phyloP scores from a whole-genome alignment of 2,113 vertebrate genomes.

The Herpailurus yagouaroundi region DNA sequence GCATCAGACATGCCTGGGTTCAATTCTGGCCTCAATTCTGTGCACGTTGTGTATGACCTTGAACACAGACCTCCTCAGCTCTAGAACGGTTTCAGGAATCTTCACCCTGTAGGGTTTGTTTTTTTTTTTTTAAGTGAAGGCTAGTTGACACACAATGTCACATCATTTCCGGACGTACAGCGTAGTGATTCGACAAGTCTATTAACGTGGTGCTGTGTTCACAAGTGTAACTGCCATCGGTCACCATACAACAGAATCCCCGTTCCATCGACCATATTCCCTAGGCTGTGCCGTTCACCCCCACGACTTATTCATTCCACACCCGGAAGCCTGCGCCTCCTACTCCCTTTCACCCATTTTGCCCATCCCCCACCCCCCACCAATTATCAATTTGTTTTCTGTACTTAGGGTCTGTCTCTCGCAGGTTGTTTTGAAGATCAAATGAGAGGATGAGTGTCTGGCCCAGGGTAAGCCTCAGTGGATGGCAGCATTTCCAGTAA shows the following conservation, averaged over 20 bases:
- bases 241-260: background rate
- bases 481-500: background rate
- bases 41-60: background rate
- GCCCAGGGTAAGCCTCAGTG: background rate
- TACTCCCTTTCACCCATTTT: background rate
- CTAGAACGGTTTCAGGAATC: no score
- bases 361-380: background rate
- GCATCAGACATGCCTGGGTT: background rate
- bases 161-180: background rate
- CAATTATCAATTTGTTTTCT: background rate
- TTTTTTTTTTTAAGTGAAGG: background rate
- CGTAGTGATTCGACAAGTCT: background rate
- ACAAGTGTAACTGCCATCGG: background rate
- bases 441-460: background rate
- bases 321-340: background rate
- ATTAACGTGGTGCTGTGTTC: background rate
- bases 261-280: background rate
- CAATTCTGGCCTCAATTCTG: background rate
- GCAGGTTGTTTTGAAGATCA: background rate
- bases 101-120: background rate
- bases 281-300: background rate
- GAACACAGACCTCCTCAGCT: background rate
- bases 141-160: background rate
- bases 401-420: background rate
- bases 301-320: background rate